Evolutionary conservation across 2,888 invertebrate genomes (phyloP).

Genomic region (Anticlea derivata): DNA sequence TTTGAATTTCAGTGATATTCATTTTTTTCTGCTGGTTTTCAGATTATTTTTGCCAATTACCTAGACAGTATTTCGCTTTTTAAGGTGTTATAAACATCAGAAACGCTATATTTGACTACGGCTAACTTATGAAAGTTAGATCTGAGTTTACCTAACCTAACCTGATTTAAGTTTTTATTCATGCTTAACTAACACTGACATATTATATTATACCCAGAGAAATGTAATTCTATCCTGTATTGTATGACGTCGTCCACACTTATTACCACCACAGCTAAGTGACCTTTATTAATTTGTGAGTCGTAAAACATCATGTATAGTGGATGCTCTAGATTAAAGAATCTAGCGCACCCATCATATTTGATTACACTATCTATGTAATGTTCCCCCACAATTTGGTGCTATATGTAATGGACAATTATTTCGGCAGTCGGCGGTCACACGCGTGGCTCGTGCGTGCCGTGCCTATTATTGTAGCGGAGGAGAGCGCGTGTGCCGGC

Average conservation of each 20-base stretch:
- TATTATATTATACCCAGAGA: background rate
- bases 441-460: conserved; percentile 79
- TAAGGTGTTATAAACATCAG: no score
- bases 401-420: conserved; percentile 73
- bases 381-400: conserved; percentile 36
- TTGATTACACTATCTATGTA: conserved; percentile 6
- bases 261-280: conserved; percentile 40
- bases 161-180: no score
- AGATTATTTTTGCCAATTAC: no score
- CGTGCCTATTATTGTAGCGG: conserved; percentile 63
- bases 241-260: conserved; percentile 2
- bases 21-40: no score
- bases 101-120: no score
- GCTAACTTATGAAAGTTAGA: no score
- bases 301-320: conserved; percentile 21
- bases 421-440: conserved; percentile 79
- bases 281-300: conserved; percentile 43
- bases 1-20: no score
- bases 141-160: no score
- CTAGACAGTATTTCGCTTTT: no score
- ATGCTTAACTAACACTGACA: no score
- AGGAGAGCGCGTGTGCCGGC: conserved; percentile 58
- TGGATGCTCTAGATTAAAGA: no score
- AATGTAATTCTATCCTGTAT: conserved; percentile 1
- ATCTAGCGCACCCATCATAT: conserved; percentile 14